Percentiles rank a stretch among this genome's conserved stretches.
phyloP scores from a whole-genome alignment of 1,140 invertebrate genomes.

The Lepidurus packardi region DNA sequence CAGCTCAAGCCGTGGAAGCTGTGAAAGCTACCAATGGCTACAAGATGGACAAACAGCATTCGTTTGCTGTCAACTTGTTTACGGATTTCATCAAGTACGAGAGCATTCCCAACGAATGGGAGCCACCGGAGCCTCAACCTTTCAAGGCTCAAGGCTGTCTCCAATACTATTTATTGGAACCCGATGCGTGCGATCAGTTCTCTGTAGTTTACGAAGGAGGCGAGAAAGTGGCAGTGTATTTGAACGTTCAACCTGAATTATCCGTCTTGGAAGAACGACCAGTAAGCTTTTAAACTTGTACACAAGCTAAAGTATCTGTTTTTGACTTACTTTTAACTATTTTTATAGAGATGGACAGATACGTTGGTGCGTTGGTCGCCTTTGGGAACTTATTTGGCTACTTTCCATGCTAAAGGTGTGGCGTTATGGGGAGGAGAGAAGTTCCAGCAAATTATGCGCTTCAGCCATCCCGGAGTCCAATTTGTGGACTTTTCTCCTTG shows the following conservation, averaged over 20 bases:
- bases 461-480: slow-evolving; percentile 82
- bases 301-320: slow-evolving; percentile 21
- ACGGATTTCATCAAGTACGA: slow-evolving; percentile 93
- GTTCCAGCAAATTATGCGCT: slow-evolving; percentile 86
- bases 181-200: slow-evolving; percentile 92
- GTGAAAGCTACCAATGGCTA: slow-evolving; percentile 83
- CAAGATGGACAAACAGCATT: slow-evolving; percentile 93
- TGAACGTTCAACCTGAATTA: slow-evolving; percentile 84
- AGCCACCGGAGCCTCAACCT: slow-evolving; percentile 74
- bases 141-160: slow-evolving; percentile 85
- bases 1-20: slow-evolving; percentile 74
- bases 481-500: slow-evolving; percentile 97
- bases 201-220: slow-evolving; percentile 77
- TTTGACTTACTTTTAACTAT: too few relatives aligned
- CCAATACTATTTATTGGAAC: slow-evolving; percentile 83
- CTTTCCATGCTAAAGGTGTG: slow-evolving; percentile 91
- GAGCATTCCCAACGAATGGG: slow-evolving; percentile 87
- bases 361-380: slow-evolving; percentile 96
- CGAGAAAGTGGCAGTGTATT: slow-evolving; percentile 77
- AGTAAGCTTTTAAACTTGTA: slow-evolving; percentile 50
- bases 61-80: slow-evolving; percentile 91
- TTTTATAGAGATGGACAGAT: slow-evolving; percentile 78
- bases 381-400: slow-evolving; percentile 89
- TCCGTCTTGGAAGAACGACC: slow-evolving; percentile 71
- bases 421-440: slow-evolving; percentile 94